These are phyloP conservation scores for Hylomyscus alleni DNA, from an alignment of 2,797 vertebrate genomes.

Conservation along the genomic window DNA sequence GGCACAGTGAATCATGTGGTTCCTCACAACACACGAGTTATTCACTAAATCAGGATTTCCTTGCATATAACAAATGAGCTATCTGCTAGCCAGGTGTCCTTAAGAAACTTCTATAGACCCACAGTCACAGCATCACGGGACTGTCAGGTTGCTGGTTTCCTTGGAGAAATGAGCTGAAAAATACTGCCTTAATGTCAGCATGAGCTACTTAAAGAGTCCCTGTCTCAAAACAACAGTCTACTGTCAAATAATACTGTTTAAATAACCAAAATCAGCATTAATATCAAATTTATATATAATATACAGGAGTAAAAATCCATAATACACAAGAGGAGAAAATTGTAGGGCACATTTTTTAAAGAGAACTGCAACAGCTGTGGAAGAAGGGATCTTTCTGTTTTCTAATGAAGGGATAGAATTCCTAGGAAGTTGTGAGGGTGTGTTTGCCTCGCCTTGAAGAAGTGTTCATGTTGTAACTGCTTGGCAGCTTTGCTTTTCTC, in stretches of 20 bases:
- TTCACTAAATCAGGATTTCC: background rate
- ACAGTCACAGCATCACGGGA: background rate
- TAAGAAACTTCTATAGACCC: background rate
- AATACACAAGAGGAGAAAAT: constrained; percentile 39
- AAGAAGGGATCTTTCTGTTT: background rate
- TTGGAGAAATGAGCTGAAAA: background rate
- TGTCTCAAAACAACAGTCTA: background rate
- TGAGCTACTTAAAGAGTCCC: background rate
- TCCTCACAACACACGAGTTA: background rate
- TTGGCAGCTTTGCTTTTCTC: background rate
- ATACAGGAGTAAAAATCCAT: background rate
- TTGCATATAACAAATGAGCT: background rate
- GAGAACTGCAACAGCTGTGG: background rate
- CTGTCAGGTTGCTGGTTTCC: background rate
- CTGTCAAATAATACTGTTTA: background rate
- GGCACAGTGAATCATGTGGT: background rate
- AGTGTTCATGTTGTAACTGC: background rate
- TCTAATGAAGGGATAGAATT: constrained; percentile 29
- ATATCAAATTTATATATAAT: constrained; percentile 25
- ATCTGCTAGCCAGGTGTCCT: background rate
- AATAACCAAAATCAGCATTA: background rate
- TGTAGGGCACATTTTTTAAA: constrained; percentile 34
- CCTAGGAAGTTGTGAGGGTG: constrained; percentile 3
- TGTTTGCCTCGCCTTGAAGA: constrained; percentile 23
- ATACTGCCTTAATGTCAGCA: background rate